Percentiles rank a stretch among this genome's conserved stretches.
Evolutionary conservation across 2,797 vertebrate genomes (phyloP).

Genomic region (Eidolon dupreanum): DNA sequence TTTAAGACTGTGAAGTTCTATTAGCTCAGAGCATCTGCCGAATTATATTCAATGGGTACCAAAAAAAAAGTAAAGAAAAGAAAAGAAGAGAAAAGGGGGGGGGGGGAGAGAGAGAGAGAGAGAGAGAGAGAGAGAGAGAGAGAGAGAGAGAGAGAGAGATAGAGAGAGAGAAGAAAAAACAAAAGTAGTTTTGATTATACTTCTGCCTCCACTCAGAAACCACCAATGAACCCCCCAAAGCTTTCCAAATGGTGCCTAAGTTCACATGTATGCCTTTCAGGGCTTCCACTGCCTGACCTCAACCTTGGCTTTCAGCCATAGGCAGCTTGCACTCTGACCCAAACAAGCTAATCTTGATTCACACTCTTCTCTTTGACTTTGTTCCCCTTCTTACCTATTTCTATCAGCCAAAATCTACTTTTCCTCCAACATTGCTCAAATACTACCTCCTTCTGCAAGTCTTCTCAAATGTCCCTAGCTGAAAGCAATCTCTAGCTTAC

Average conservation of each 20-base stretch:
- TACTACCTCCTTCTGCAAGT: not conserved
- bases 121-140: too few relatives aligned
- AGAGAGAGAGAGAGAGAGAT: too few relatives aligned
- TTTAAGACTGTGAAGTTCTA: not conserved
- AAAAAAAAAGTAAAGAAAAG: not conserved
- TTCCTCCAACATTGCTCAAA: not conserved
- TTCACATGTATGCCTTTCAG: not conserved
- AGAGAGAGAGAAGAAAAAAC: not conserved
- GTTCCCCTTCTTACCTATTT: not conserved
- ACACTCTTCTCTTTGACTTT: not conserved
- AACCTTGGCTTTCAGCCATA: not conserved
- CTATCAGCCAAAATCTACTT: not conserved
- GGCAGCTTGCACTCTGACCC: not conserved
- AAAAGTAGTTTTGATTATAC: not conserved
- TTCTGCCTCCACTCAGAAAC: not conserved
- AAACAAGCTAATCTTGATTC: not conserved
- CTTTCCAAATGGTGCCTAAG: not conserved
- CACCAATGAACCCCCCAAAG: not conserved
- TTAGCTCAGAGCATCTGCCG: constrained; percentile 40
- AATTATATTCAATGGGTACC: not conserved
- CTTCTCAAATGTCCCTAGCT: not conserved
- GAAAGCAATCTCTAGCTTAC: not conserved
- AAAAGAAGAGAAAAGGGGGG: too few relatives aligned
- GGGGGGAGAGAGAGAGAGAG: too few relatives aligned
- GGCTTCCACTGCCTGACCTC: not conserved